Evolutionary conservation across 2,113 vertebrate species (phyloP).

Genomic region (Thymallus thymallus): DNA sequence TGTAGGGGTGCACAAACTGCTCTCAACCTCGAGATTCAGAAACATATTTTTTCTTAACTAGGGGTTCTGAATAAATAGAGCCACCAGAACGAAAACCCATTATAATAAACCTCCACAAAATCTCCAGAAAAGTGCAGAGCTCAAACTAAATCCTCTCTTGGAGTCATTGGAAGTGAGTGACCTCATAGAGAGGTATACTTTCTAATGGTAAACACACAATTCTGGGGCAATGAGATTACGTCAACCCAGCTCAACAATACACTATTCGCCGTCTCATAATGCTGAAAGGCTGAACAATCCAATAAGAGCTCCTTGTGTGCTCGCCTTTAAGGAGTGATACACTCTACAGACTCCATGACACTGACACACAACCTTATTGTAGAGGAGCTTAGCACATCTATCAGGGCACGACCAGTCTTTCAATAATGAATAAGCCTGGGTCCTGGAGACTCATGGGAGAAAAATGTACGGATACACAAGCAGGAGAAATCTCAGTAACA

Average conservation of each 20-base stretch:
- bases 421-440: slow-evolving; percentile 25
- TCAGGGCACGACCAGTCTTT: slow-evolving; percentile 48
- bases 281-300: slow-evolving; percentile 17
- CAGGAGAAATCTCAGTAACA: not conserved
- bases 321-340: slow-evolving; percentile 32
- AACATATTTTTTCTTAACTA: too few species aligned
- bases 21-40: too few species aligned
- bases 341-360: not conserved
- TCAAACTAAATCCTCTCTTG: not conserved
- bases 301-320: slow-evolving; percentile 10
- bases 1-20: too few species aligned
- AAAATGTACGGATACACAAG: too few species aligned
- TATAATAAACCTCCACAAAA: not conserved
- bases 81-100: not conserved
- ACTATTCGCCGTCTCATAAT: slow-evolving; percentile 17
- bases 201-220: not conserved
- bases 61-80: slow-evolving; percentile 11
- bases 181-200: not conserved
- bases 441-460: not conserved
- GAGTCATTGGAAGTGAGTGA: not conserved
- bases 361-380: slow-evolving; percentile 17
- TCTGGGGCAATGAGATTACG: not conserved
- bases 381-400: slow-evolving; percentile 47
- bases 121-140: slow-evolving; percentile 30
- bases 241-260: slow-evolving; percentile 9